A percentile compares a stretch with the other conserved stretches of the same genome.
These are phyloP conservation scores for Drosophila subpulchrella DNA, from an alignment of 1,140 invertebrate species.

Conservation along the genomic window DNA sequence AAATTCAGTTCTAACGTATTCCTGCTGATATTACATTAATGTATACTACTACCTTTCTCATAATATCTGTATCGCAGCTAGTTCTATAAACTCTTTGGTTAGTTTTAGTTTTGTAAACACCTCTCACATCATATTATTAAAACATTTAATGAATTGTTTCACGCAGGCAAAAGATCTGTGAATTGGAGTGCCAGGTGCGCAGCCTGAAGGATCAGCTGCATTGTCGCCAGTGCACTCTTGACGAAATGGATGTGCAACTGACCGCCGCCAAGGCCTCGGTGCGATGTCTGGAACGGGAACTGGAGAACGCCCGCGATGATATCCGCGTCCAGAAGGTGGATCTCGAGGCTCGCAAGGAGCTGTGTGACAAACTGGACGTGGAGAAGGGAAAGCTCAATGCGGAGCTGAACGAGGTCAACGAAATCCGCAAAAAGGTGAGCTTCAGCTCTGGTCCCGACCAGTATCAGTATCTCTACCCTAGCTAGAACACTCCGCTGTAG, in stretches of 20 bases:
- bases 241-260: constrained; percentile 60
- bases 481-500: constrained; percentile 12
- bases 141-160: background rate
- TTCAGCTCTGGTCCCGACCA: constrained; percentile 8
- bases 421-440: constrained; percentile 71
- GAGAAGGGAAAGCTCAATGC: constrained; percentile 78
- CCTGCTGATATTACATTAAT: no score
- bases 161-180: constrained; percentile 67
- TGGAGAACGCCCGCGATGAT: constrained; percentile 61
- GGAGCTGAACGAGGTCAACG: constrained; percentile 70
- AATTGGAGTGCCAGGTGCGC: constrained; percentile 68
- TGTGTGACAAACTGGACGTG: constrained; percentile 77
- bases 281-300: constrained; percentile 54
- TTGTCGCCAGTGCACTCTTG: constrained; percentile 50
- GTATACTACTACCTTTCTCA: no score
- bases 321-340: constrained; percentile 64
- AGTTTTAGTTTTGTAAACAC: no score
- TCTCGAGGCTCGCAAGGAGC: constrained; percentile 71
- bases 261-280: constrained; percentile 38
- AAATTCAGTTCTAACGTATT: no score
- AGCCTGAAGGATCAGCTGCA: constrained; percentile 60
- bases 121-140: background rate
- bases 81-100: no score
- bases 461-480: constrained; percentile 28
- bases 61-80: no score